These are phyloP conservation scores for Tanytarsus gracilentus DNA, from an alignment of 2,888 invertebrate genomes.

Conservation along the genomic window DNA sequence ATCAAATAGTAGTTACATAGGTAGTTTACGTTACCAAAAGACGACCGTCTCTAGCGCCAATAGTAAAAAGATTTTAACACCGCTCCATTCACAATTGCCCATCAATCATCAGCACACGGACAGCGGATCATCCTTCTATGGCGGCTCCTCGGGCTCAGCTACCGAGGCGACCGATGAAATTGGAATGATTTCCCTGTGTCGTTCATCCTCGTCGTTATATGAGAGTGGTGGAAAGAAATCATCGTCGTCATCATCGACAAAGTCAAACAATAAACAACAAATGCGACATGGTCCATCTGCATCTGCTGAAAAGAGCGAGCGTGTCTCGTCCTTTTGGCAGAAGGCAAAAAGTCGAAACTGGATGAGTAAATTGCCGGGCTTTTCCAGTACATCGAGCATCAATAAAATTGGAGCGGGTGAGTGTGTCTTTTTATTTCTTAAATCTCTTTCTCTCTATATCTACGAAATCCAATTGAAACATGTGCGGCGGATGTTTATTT, in stretches of 20 bases:
- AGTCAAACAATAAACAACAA: neutral
- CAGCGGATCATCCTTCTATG: constrained; percentile 22
- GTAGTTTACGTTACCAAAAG: constrained; percentile 51
- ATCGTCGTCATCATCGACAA: neutral
- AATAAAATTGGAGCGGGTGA: constrained; percentile 62
- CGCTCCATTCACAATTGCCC: constrained; percentile 5
- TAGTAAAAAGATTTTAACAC: neutral
- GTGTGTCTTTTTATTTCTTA: constrained; percentile 36
- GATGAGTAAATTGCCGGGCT: constrained; percentile 68
- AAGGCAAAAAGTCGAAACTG: constrained; percentile 44
- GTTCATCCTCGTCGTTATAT: constrained; percentile 44
- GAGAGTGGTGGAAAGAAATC: constrained; percentile 38
- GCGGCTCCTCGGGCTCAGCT: constrained; percentile 5
- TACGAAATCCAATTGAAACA: neutral
- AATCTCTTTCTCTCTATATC: constrained; percentile 9
- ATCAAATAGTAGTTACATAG: constrained; percentile 72
- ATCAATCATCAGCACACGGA: constrained; percentile 21
- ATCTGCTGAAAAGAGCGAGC: constrained; percentile 44
- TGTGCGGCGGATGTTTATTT: too few relatives aligned
- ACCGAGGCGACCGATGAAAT: constrained; percentile 17
- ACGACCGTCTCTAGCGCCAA: constrained; percentile 33
- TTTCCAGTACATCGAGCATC: constrained; percentile 60
- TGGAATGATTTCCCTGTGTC: constrained; percentile 21
- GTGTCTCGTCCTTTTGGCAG: constrained; percentile 61
- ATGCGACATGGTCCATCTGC: constrained; percentile 44